A percentile compares a stretch with the other conserved stretches of the same genome.
Conservation (phyloP, 2,888 invertebrate species). For the Dioctria linearis region DNA sequence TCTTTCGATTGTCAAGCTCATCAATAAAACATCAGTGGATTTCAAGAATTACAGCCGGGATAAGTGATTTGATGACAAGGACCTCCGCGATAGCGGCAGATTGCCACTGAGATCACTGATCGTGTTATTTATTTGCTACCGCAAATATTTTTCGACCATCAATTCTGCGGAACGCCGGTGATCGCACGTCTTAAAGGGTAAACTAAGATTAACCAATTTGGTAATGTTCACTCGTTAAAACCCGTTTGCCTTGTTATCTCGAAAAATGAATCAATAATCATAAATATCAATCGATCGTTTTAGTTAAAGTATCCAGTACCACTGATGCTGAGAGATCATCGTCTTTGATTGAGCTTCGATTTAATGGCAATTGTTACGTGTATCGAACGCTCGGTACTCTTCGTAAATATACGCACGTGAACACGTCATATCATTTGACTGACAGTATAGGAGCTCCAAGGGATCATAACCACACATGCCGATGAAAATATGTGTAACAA, state of each 20-base stretch:
- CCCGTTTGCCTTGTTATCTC: conserved; percentile 61
- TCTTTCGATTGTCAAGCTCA: conserved; percentile 58
- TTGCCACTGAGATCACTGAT: conserved; percentile 50
- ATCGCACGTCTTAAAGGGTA: conserved; percentile 56
- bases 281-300: conserved; percentile 62
- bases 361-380: conserved; percentile 57
- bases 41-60: conserved; percentile 34
- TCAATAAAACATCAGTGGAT: conserved; percentile 60
- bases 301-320: conserved; percentile 41
- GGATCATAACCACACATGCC: conserved; percentile 48
- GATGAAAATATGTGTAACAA: conserved; percentile 52
- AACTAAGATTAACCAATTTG: conserved; percentile 61
- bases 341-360: conserved; percentile 57
- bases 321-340: conserved; percentile 40
- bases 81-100: conserved; percentile 66
- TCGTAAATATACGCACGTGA: conserved; percentile 53
- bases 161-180: conserved; percentile 55
- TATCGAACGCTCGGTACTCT: conserved; percentile 21
- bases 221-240: conserved; percentile 62
- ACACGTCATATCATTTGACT: conserved; percentile 35
- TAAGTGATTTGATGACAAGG: conserved; percentile 66
- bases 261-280: conserved; percentile 68
- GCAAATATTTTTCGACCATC: conserved; percentile 55
- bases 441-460: background rate
- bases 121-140: conserved; percentile 55